Evolutionary conservation across 2,113 vertebrate species (phyloP).

Genomic region (Semnornis frantzii): DNA sequence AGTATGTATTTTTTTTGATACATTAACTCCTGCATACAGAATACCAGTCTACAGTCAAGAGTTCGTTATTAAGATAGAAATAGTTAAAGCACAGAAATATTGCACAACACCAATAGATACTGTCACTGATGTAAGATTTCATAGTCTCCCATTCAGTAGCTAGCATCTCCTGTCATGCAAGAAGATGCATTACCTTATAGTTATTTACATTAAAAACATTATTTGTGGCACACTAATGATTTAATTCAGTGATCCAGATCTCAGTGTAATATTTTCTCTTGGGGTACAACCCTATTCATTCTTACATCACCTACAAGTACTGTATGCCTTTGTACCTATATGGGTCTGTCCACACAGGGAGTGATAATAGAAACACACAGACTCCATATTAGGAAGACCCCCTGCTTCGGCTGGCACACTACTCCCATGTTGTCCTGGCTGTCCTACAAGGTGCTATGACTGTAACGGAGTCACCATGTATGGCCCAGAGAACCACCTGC

Average conservation of each 20-base stretch:
- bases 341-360: not conserved
- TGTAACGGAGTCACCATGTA: not conserved
- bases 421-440: fast-evolving
- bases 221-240: not conserved
- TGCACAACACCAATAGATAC: not conserved
- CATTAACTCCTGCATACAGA: not conserved
- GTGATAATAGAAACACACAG: not conserved
- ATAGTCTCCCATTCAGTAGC: not conserved
- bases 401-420: not conserved
- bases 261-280: not conserved
- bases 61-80: not conserved
- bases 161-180: not conserved
- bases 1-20: not conserved
- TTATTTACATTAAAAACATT: not conserved
- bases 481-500: not conserved
- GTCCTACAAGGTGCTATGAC: fast-evolving
- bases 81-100: not conserved
- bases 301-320: not conserved
- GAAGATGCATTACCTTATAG: not conserved
- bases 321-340: not conserved
- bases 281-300: not conserved
- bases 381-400: fast-evolving
- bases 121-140: not conserved
- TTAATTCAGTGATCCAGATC: not conserved
- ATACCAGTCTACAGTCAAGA: not conserved